Percentiles rank a stretch among this genome's conserved stretches.
These are phyloP conservation scores for Philereme vetulata DNA, from an alignment of 2,888 invertebrate species.

Conservation along the genomic window DNA sequence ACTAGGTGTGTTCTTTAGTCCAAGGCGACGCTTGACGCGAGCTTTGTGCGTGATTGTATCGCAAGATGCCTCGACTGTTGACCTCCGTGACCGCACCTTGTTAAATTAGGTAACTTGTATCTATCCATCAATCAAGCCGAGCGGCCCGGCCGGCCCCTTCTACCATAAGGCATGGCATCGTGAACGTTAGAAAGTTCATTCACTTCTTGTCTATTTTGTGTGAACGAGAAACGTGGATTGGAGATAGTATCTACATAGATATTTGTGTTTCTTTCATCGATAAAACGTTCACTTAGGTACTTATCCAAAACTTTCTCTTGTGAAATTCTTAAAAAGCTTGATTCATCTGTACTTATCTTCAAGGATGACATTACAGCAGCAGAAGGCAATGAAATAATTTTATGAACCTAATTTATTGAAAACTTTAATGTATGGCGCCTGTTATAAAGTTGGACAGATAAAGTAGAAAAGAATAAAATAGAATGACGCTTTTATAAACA, in stretches of 20 bases:
- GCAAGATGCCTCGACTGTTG: conserved; percentile 46
- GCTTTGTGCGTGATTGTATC: background rate
- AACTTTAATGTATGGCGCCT: too few species aligned
- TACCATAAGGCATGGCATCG: conserved; percentile 46
- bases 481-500: too few species aligned
- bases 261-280: too few species aligned
- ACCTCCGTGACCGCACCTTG: conserved; percentile 53
- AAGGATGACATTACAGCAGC: too few species aligned
- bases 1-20: conserved; percentile 59
- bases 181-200: conserved; percentile 67
- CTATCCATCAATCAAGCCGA: conserved; percentile 61
- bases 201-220: conserved; percentile 67
- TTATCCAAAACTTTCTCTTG: too few species aligned
- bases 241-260: background rate
- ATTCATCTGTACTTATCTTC: too few species aligned
- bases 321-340: too few species aligned
- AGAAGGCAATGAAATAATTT: too few species aligned
- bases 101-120: conserved; percentile 56
- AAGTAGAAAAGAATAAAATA: too few species aligned
- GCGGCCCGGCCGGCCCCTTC: conserved; percentile 44
- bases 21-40: conserved; percentile 54
- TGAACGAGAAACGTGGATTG: conserved; percentile 41
- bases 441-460: too few species aligned
- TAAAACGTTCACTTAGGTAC: too few species aligned
- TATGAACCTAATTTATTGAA: too few species aligned